Conservation (phyloP, 2,113 vertebrate species). For the Bubo scandiacus region DNA sequence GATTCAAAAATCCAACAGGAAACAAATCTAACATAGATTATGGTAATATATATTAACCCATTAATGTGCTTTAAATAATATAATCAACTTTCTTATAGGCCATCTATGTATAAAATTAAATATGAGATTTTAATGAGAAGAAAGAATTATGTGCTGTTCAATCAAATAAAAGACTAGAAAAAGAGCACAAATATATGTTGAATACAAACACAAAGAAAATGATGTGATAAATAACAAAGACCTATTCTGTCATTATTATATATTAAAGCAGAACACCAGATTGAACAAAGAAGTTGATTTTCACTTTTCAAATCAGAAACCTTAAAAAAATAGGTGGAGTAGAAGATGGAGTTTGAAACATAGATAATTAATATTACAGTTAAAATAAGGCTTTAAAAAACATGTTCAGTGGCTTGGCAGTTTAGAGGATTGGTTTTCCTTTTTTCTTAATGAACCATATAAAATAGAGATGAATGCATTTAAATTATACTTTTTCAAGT, state of each 20-base stretch:
- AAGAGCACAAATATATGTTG: background rate
- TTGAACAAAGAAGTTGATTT: background rate
- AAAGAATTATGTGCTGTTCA: background rate
- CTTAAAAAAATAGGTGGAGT: background rate
- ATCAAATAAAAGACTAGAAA: background rate
- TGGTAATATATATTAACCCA: background rate
- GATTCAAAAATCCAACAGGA: background rate
- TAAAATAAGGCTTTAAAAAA: background rate
- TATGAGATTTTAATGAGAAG: background rate
- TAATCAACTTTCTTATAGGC: background rate
- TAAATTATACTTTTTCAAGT: background rate
- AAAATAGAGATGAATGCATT: background rate
- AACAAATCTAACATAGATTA: background rate
- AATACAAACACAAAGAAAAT: background rate
- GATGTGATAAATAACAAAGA: background rate
- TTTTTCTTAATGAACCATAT: background rate
- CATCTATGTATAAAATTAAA: background rate
- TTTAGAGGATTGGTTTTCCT: background rate
- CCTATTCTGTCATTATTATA: background rate
- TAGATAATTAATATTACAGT: background rate
- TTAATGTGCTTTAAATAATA: background rate
- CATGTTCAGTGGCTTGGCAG: background rate
- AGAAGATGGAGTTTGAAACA: background rate
- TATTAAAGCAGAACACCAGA: background rate
- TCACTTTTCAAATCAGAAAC: background rate